Base-by-base conservation (phyloP, 2,113 vertebrate genomes). In the Nesogale talazaci region DNA sequence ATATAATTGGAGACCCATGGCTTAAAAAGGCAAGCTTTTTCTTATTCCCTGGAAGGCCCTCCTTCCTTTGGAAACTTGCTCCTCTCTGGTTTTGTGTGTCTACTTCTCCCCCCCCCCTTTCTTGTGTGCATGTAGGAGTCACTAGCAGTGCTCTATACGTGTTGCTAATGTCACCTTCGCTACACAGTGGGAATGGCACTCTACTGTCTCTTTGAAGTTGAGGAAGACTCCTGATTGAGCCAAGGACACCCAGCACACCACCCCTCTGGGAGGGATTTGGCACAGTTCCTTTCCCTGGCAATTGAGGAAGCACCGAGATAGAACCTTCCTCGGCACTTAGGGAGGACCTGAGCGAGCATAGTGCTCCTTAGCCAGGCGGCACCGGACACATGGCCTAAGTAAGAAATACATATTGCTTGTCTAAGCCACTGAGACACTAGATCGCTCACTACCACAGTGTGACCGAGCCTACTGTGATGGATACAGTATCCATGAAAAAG, bases 21-120 rank as follows among this genome's bases (percentile, higher is more conserved):
- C 65, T 74, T 8, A 89, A 75, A 89, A 52, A 80, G 31, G 56
- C 86, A 85, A 69, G 29, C 42, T 81, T 89, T 85, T 46, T 65
- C 70, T 83, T 83, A 31, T 46, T 42, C 57, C 31, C 76, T 63
- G 36, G 52, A 94, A 92, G 34, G 15, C 17, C 9, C 42, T 85
- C 61, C 61, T 46, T 83, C 36, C 67, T 80, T n/a, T 38, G 17
- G 36, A 70, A 65, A 79, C 3, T 23, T 74, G 20, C 12, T 34
- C 42, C 34, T 75, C 56, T 67, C 56, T 67, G 72, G 61, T 59
- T 83, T 88, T 83, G 23, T 61, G 23, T n/a, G 19, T 65, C 31
- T 75, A 20, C 27, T 57, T 83, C 25, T n/a, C 8, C 4, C 3
- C 88, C 8, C 4, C 3, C 88, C 52, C 36, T 86, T 78, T 70